phyloP scores from a whole-genome alignment of 1,140 invertebrate species.

The Triops cancriformis region DNA sequence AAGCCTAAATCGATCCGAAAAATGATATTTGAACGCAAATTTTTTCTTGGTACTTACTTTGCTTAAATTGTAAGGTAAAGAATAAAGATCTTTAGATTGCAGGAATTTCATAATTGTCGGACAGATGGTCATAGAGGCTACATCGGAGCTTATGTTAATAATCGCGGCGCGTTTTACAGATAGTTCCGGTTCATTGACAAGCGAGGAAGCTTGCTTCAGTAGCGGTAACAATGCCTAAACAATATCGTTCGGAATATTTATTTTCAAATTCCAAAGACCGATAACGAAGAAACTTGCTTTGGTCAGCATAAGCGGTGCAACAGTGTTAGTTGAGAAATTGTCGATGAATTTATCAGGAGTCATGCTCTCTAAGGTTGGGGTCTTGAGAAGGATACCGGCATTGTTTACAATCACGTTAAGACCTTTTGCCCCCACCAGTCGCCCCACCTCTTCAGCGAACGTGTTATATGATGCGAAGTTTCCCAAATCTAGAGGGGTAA shows the following conservation, averaged over 20 bases:
- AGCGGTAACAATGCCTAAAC: neutral
- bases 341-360: neutral
- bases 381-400: neutral
- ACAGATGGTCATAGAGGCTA: neutral
- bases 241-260: neutral
- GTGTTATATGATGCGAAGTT: neutral
- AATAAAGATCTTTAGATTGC: neutral
- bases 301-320: neutral
- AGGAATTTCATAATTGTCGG: neutral
- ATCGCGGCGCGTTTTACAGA: neutral
- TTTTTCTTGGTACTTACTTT: neutral
- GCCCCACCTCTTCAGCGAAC: neutral
- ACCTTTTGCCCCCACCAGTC: neutral
- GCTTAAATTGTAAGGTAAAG: slow-evolving; percentile 1
- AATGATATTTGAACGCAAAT: neutral
- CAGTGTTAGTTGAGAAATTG: neutral
- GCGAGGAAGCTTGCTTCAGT: neutral
- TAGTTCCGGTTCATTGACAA: neutral
- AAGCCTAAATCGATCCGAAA: neutral
- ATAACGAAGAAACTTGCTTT: neutral
- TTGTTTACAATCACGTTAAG: neutral
- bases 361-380: neutral
- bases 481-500: neutral
- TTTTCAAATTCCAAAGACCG: neutral
- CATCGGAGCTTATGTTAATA: neutral